Evolutionary conservation across 2,113 vertebrate genomes (phyloP).

Genomic region (Python bivittatus): DNA sequence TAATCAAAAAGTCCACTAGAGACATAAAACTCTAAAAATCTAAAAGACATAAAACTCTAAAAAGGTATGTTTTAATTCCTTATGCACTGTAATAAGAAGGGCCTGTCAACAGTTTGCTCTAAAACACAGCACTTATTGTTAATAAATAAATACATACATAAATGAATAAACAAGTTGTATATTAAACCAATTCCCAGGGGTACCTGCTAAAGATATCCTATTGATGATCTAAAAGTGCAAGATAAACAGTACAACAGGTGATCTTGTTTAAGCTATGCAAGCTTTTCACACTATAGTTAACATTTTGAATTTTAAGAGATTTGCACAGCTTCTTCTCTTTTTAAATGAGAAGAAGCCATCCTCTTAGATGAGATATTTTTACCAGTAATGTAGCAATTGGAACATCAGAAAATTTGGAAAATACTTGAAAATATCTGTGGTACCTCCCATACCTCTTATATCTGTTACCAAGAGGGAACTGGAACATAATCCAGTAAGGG

Average conservation of each 20-base stretch:
- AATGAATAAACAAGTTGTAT: background rate
- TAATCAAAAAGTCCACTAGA: background rate
- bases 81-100: background rate
- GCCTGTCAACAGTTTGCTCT: background rate
- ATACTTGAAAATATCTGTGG: background rate
- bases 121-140: background rate
- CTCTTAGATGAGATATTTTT: background rate
- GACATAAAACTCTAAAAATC: background rate
- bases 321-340: background rate
- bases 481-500: background rate
- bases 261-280: background rate
- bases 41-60: background rate
- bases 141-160: background rate
- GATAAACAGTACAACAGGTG: background rate
- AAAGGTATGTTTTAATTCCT: background rate
- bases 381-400: background rate
- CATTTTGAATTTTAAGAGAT: background rate
- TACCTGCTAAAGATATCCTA: background rate
- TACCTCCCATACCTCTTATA: background rate
- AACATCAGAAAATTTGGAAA: background rate
- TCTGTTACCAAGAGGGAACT: background rate
- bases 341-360: background rate
- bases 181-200: background rate
- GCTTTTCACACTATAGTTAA: background rate
- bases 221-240: background rate